A percentile compares a stretch with the other conserved stretches of the same genome.
phyloP scores from a whole-genome alignment of 2,113 vertebrate genomes.

The Muscicapa adusta region DNA sequence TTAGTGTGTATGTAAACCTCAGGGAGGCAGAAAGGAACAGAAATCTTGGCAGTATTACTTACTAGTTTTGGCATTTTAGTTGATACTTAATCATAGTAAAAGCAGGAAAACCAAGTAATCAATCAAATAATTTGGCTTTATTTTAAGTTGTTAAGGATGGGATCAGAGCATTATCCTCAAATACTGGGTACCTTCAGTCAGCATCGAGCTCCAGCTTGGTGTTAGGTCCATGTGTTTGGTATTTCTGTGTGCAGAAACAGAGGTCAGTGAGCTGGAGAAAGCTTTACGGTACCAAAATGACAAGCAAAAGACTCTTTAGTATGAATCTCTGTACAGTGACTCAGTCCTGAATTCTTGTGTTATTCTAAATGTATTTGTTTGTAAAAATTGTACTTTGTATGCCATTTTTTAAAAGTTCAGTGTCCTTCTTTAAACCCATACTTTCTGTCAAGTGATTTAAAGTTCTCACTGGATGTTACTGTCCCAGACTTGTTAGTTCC shows the following conservation, averaged over 20 bases:
- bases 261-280: neutral
- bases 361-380: neutral
- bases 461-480: neutral
- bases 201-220: neutral
- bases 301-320: neutral
- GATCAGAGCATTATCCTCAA: neutral
- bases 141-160: neutral
- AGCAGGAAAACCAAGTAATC: neutral
- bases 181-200: neutral
- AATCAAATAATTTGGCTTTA: neutral
- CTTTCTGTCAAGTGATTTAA: neutral
- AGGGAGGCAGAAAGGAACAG: neutral
- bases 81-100: neutral
- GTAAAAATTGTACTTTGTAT: neutral
- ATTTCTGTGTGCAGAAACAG: neutral
- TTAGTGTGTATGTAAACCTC: neutral
- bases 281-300: neutral
- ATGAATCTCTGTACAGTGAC: neutral
- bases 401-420: neutral
- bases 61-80: neutral
- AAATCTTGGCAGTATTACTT: neutral
- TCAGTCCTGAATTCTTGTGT: neutral
- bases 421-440: neutral
- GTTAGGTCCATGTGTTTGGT: neutral
- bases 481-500: neutral